A percentile compares a stretch with the other conserved stretches of the same genome.
Evolutionary conservation across 2,797 vertebrate species (phyloP).

Genomic region (Sciurus carolinensis): DNA sequence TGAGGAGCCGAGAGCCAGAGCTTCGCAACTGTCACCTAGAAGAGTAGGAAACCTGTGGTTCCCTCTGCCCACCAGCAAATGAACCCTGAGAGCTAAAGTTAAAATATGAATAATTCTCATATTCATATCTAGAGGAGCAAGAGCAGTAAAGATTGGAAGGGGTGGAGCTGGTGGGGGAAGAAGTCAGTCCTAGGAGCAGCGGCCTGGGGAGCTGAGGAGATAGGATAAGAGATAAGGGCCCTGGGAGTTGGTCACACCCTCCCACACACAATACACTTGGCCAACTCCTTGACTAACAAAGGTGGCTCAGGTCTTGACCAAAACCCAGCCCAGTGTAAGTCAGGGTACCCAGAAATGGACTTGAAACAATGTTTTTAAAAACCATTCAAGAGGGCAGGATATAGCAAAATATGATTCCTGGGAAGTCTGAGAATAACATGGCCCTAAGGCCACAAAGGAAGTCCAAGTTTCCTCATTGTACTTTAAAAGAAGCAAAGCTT

Average conservation of each 20-base stretch:
- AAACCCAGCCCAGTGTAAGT: neutral
- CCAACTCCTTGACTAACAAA: slow-evolving; percentile 69
- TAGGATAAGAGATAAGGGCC: slow-evolving; percentile 70
- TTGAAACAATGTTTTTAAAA: neutral
- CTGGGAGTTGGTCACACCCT: slow-evolving; percentile 71
- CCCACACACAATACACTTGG: slow-evolving; percentile 78
- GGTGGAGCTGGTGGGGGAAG: neutral
- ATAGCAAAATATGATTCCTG: neutral
- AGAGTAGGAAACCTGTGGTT: neutral
- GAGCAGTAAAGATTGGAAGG: neutral
- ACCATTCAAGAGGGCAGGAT: neutral
- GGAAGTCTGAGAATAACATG: neutral
- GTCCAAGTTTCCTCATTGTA: neutral
- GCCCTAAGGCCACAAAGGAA: neutral
- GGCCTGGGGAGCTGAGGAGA: slow-evolving; percentile 57
- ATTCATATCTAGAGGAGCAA: neutral
- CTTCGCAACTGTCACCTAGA: neutral
- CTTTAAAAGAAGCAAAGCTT: neutral
- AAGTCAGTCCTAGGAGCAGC: slow-evolving; percentile 69
- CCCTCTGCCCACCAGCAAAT: neutral
- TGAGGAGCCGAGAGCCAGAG: neutral
- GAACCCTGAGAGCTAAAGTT: slow-evolving; percentile 14
- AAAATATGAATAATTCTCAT: slow-evolving; percentile 55
- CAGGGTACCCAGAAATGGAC: slow-evolving; percentile 20
- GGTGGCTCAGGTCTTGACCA: slow-evolving; percentile 39